Evolutionary conservation across 2,888 invertebrate genomes (phyloP), one percentile per base, ranked within the genome.

Genomic region (Adelognathus sp.): DNA sequence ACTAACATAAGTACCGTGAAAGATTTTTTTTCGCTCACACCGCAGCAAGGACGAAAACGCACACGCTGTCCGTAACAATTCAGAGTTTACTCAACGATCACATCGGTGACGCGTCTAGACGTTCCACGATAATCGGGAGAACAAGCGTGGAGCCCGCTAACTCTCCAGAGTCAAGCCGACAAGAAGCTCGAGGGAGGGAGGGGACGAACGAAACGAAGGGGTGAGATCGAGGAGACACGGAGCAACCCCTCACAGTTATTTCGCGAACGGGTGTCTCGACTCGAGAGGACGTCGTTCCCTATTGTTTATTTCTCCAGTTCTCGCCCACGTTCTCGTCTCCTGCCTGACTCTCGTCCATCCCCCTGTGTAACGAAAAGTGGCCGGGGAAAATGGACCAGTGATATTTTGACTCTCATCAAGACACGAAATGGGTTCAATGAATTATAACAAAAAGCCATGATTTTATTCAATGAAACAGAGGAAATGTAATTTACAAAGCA

Each of bases 241-340:
- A 44, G 24, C 73, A 77, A 67, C 73, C 78, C 74, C 31, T 11
- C 24, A 46, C 46, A 66, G 75, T 66, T 75, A 75, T 75, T 79
- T 66, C 56, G 39, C 75, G 79, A 75, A 79, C 70, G 75, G 70
- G 66, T 79, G 79, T 71, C 71, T 66, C 75, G 66, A 69, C 70
- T 74, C 74, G 52, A 56, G 75, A 75, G 71, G 75, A 75, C 71
- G 73, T 69, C 69, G 54, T 79, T 46, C 61, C 79, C 71, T 71
- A 75, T 79, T 79, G 79, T 79, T 75, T 79, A 67, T 71, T 75
- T 71, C 75, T 67, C 75, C 54, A 71, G 78, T 75, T 79, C 44
- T 44, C 67, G 16, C 31, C 63, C 73, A 27, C 63, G 69, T 69
- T 61, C 61, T 21, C 70, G 54, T 61, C 18, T 36, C 14, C 70